Conservation (phyloP, 2,888 invertebrate species). For the Podotricha telesiphe region DNA sequence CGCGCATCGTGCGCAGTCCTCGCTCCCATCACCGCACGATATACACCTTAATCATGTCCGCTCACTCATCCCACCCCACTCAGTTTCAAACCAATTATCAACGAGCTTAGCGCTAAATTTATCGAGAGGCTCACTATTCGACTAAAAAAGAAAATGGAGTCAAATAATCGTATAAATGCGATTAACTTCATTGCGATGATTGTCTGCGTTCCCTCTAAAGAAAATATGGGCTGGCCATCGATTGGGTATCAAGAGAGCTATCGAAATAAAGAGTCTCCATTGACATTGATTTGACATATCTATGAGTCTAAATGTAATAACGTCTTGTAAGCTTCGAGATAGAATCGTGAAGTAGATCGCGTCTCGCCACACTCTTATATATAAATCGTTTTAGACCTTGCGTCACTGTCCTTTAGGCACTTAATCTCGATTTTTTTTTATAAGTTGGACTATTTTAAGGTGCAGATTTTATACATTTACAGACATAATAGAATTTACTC, state of each 20-base stretch:
- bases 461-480: slow-evolving; percentile 33
- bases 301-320: slow-evolving; percentile 51
- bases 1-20: slow-evolving; percentile 75
- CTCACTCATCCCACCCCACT: slow-evolving; percentile 52
- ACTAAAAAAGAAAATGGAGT: slow-evolving; percentile 37
- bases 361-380: slow-evolving; percentile 56
- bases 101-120: slow-evolving; percentile 23
- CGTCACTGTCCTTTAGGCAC: slow-evolving; percentile 57
- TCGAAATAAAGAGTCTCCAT: slow-evolving; percentile 51
- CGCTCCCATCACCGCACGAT: slow-evolving; percentile 68
- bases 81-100: slow-evolving; percentile 17
- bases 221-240: slow-evolving; percentile 45
- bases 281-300: slow-evolving; percentile 52
- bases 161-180: slow-evolving; percentile 21
- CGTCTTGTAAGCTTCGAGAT: slow-evolving; percentile 48
- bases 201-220: slow-evolving; percentile 41
- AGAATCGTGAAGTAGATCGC: slow-evolving; percentile 49
- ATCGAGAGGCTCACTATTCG: slow-evolving; percentile 42
- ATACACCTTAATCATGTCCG: slow-evolving; percentile 69
- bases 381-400: slow-evolving; percentile 62
- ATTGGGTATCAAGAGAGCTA: slow-evolving; percentile 47
- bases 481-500: not conserved
- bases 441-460: slow-evolving; percentile 49
- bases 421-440: slow-evolving; percentile 57
- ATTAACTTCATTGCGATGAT: slow-evolving; percentile 36